These are phyloP conservation scores for Leiothrix lutea DNA, from an alignment of 2,113 vertebrate genomes.

Conservation along the genomic window DNA sequence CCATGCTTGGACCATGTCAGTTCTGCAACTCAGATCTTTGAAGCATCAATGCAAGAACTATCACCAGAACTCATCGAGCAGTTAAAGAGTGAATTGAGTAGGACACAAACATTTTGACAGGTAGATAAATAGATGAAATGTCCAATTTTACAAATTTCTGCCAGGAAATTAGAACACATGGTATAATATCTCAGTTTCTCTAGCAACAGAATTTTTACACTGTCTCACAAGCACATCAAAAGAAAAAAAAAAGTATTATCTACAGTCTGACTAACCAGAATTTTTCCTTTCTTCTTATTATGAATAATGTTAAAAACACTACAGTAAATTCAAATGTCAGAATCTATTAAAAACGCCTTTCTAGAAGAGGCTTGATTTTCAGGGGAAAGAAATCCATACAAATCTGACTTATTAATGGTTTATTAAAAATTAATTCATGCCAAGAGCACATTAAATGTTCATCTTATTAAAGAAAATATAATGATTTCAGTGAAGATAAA, in stretches of 20 bases:
- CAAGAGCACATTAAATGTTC: slow-evolving; percentile 21
- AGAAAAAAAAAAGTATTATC: not conserved
- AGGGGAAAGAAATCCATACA: not conserved
- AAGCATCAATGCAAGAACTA: not conserved
- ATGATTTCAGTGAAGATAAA: not conserved
- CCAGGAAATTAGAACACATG: not conserved
- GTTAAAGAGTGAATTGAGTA: not conserved
- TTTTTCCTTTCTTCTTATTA: not conserved
- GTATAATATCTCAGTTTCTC: not conserved
- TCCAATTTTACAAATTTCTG: not conserved
- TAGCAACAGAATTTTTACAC: not conserved
- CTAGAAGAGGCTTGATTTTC: not conserved
- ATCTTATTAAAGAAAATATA: slow-evolving; percentile 5
- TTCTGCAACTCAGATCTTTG: not conserved
- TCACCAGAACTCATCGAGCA: not conserved
- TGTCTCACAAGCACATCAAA: not conserved
- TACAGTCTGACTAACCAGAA: not conserved
- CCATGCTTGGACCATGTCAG: accelerated
- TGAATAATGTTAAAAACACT: not conserved
- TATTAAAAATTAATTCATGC: slow-evolving; percentile 39
- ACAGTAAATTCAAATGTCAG: not conserved
- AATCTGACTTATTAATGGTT: not conserved
- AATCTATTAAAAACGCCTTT: not conserved
- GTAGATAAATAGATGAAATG: not conserved
- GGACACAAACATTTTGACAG: not conserved